Evolutionary conservation across 2,888 invertebrate species (phyloP), one percentile per base, ranked within the genome.

Genomic region (Spisula solida): DNA sequence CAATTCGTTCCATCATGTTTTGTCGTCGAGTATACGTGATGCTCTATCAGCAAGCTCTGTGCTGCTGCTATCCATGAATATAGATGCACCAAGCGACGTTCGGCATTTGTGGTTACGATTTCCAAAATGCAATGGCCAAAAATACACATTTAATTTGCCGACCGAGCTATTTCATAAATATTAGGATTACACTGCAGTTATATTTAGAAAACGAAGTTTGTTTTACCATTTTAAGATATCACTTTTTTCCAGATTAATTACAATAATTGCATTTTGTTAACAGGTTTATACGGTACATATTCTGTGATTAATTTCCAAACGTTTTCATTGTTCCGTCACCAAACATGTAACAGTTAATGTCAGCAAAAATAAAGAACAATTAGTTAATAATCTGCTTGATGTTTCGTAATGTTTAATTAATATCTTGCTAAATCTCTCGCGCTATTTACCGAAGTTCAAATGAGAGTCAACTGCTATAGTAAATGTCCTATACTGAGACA

Each of bases 381-480:
- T 31, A 34, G 31, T 75, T 34, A 75, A 75, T 5, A 31, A 75
- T 75, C 8, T 18, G 34, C 16, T 31, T 75, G 75, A 75, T 18
- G 75, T 75, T 75, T 10, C 12, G 14, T 75, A 34, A 75, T 75
- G 18, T 34, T 4, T 18, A 75, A 34, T 31, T 25, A 75, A 75
- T 75, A 14, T 16, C 18, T 18, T 31, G 18, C 18, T 16, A 16
- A 31, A 34, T 10, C 75, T 34, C 20, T 75, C 5, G 31, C 16
- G 25, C 12, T 75, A 75, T 75, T 75, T 34, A 31, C 75, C 34
- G 75, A 34, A 75, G 75, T 75, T 75, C 75, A 75, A 75, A 34
- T 75, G 29, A 34, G 31, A 34, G 75, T 75, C 75, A 75, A 31
- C 16, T 34, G 5, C 18, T 31, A 31, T 75, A 16, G 31, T 75